Base-by-base conservation (phyloP, 2,113 vertebrate genomes). In the Fregata magnificens region DNA sequence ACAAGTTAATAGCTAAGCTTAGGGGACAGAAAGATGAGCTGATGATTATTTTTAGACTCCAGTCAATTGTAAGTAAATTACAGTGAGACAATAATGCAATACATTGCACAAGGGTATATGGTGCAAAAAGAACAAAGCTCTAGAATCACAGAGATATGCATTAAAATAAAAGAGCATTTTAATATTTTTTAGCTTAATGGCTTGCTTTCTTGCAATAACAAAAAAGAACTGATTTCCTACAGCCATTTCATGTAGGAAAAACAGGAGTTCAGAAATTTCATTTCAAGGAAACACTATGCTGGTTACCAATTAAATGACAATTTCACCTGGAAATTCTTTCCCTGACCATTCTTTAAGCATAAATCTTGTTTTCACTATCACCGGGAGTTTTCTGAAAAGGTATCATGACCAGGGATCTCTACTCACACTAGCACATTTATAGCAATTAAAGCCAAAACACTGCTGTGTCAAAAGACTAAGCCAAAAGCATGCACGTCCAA, bases 31-130 rank as follows among this genome's bases (percentile, higher is more conserved):
- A 95, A 81, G 61, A 84, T 2, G 55, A 90, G 73, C 55, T 62
- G 72, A 76, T 66, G 69, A 92, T 79, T 97, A 95, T 96, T 96
- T 97, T 97, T 96, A 96, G 85, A 86, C 49, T 82, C 66, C 65
- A 92, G 82, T 63, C 67, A 88, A 72, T 73, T 93, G 73, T 94
- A 96, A 92, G 47, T 40, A 95, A 94, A 92, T 90, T 90, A 80
- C 53, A 59, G 36, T 56, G 45, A 84, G n/a, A 88, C 66, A 85
- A 81, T 69, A 91, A 91, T 63, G 36, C 70, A 93, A 61, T 53
- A 88, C 31, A 56, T 82, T 67, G 69, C 61, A 92, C 67, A 81
- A 74, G 50, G 78, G 50, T 92, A 91, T 63, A 40, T 10, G 31
- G 53, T 86, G 29, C 67, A 49, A 55, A 71, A 87, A 77, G 36